Percentiles rank a stretch among this genome's conserved stretches.
Evolutionary conservation across 2,797 vertebrate genomes (phyloP).

Genomic region (Melanotaenia trifasciata): DNA sequence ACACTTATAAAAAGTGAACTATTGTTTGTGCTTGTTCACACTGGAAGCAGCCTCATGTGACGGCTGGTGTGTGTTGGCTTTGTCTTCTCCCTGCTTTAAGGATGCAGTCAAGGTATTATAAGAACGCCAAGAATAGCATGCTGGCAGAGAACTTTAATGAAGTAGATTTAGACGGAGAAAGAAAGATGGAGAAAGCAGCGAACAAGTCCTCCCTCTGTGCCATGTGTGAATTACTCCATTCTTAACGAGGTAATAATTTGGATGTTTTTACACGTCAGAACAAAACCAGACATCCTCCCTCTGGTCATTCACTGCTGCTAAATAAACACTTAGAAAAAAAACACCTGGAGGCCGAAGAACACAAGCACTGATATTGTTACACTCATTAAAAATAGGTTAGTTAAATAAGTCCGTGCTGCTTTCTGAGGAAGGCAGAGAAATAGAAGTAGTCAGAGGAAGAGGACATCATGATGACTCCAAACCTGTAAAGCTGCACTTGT

Average conservation of each 20-base stretch:
- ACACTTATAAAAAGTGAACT: slow-evolving; percentile 5
- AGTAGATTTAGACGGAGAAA: slow-evolving; percentile 13
- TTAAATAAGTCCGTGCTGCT: background rate
- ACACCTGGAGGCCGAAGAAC: slow-evolving; percentile 30
- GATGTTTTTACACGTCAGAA: slow-evolving; percentile 70
- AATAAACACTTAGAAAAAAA: slow-evolving; percentile 65
- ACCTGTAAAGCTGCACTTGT: slow-evolving; percentile 65
- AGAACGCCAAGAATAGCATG: slow-evolving; percentile 21
- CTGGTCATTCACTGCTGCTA: slow-evolving; percentile 65
- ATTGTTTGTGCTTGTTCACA: slow-evolving; percentile 54
- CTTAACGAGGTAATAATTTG: slow-evolving; percentile 79
- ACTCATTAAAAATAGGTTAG: slow-evolving; percentile 13
- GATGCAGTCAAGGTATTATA: slow-evolving; percentile 8
- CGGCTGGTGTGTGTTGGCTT: background rate
- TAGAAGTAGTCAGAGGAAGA: slow-evolving; percentile 12
- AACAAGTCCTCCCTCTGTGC: slow-evolving; percentile 54
- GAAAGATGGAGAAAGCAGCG: slow-evolving; percentile 20
- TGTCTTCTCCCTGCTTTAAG: background rate
- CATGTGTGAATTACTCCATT: slow-evolving; percentile 43
- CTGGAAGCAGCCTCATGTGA: background rate
- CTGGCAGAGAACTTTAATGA: slow-evolving; percentile 15
- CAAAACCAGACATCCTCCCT: slow-evolving; percentile 59
- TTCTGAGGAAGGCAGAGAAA: background rate
- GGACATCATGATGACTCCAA: slow-evolving; percentile 60
- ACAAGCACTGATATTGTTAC: slow-evolving; percentile 25